Evolutionary conservation across 2,888 invertebrate species (phyloP).

Genomic region (Tyria jacobaeae): DNA sequence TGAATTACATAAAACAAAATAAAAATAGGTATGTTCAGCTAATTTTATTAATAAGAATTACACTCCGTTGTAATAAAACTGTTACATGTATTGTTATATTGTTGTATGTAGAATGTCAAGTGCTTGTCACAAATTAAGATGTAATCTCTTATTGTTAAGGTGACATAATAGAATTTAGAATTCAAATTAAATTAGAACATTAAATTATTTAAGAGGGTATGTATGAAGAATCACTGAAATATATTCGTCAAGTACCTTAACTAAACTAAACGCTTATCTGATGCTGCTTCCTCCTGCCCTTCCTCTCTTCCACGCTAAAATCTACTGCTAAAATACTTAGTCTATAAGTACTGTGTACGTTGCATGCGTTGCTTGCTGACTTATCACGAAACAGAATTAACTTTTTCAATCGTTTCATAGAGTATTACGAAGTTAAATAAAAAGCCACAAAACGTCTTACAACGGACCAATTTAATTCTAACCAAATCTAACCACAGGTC

Average conservation of each 20-base stretch:
- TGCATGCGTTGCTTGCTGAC: too few relatives aligned
- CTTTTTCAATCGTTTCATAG: background rate
- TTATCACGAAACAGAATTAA: background rate
- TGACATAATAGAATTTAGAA: background rate
- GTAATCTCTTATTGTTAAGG: background rate
- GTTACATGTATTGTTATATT: constrained; percentile 10
- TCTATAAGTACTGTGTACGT: too few relatives aligned
- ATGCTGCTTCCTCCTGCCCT: too few relatives aligned
- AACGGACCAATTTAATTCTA: constrained; percentile 29
- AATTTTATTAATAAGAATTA: constrained; percentile 9
- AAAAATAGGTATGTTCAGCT: constrained; percentile 12
- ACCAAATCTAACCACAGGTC: constrained; percentile 42
- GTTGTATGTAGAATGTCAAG: constrained; percentile 2
- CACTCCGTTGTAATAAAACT: constrained; percentile 1
- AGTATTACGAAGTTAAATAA: constrained; percentile 24
- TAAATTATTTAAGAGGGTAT: too few relatives aligned
- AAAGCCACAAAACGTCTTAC: constrained; percentile 28
- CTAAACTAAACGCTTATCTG: too few relatives aligned
- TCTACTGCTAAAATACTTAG: too few relatives aligned
- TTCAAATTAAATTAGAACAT: too few relatives aligned
- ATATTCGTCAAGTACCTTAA: too few relatives aligned
- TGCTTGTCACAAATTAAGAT: background rate
- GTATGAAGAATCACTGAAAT: too few relatives aligned
- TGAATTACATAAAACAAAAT: background rate
- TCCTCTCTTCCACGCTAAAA: too few relatives aligned